These are phyloP conservation scores for Ochropleura plecta DNA, from an alignment of 2,888 invertebrate species.

Conservation along the genomic window DNA sequence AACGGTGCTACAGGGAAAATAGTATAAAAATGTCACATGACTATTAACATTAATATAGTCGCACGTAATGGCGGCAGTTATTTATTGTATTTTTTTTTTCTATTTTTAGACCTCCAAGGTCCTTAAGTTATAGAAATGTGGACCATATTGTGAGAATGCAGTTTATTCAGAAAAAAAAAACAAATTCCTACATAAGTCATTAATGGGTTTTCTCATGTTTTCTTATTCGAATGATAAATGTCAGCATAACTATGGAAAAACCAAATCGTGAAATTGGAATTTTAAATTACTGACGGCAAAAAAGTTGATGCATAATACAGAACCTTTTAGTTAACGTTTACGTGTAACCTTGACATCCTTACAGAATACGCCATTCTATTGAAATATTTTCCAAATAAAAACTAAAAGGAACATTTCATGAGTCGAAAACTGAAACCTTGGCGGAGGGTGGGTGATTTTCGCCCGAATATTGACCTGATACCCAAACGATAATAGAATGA, in stretches of 20 bases:
- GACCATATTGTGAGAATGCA: constrained; percentile 8
- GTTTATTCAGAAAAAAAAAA: constrained; percentile 6
- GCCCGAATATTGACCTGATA: constrained; percentile 38
- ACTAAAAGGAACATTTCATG: constrained; percentile 16
- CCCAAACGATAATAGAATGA: constrained; percentile 19
- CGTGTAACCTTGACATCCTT: constrained; percentile 13
- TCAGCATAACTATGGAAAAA: background rate
- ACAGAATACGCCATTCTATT: constrained; percentile 8
- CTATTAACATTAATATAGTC: constrained; percentile 26
- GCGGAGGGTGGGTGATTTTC: constrained; percentile 18
- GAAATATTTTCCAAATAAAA: constrained; percentile 35
- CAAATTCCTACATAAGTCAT: background rate
- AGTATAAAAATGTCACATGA: constrained; percentile 16
- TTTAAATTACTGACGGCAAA: constrained; percentile 24
- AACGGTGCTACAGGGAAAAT: too few relatives aligned
- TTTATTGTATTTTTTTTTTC: constrained; percentile 22
- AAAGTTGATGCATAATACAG: constrained; percentile 24
- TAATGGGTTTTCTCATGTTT: background rate
- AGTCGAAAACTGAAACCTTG: constrained; percentile 18
- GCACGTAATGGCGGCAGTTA: constrained; percentile 16
- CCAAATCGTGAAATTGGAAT: constrained; percentile 17
- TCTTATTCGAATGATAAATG: constrained; percentile 3
- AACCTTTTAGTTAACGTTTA: constrained; percentile 10
- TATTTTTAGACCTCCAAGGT: constrained; percentile 38
- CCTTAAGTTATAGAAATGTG: constrained; percentile 17